Percentiles rank a stretch among this genome's conserved stretches.
Conservation (phyloP, 2,888 invertebrate genomes). For the Tetramorium bicarinatum region DNA sequence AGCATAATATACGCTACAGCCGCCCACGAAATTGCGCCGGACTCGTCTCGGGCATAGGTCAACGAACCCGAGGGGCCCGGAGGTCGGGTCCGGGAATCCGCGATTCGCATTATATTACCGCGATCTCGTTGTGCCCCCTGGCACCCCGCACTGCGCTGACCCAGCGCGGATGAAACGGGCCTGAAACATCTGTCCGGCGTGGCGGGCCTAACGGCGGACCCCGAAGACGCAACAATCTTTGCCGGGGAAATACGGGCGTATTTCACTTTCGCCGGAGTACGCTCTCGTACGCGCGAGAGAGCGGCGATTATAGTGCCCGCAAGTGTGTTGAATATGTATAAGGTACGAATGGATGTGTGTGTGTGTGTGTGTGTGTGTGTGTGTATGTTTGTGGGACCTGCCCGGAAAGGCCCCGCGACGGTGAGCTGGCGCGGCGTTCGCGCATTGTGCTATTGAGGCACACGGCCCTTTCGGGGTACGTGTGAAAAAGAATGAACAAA, state of each 20-base stretch:
- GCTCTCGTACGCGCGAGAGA: not conserved
- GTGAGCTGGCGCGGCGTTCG: conserved; percentile 58
- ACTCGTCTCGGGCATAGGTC: conserved; percentile 54
- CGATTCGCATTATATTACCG: conserved; percentile 54
- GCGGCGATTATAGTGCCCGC: conserved; percentile 25
- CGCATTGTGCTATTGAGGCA: conserved; percentile 75
- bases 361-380: conserved; percentile 10
- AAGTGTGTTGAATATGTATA: conserved; percentile 20
- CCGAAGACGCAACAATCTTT: conserved; percentile 60
- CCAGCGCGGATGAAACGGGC: conserved; percentile 41
- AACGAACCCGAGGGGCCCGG: conserved; percentile 57
- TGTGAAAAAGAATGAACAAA: conserved; percentile 83
- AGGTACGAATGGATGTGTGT: not conserved
- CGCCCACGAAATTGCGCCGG: conserved; percentile 50
- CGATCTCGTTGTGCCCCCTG: conserved; percentile 60
- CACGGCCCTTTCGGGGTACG: conserved; percentile 76
- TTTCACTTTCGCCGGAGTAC: conserved; percentile 42
- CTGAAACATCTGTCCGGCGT: conserved; percentile 66
- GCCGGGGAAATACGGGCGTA: conserved; percentile 36
- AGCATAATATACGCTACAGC: conserved; percentile 27
- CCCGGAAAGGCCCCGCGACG: conserved; percentile 70
- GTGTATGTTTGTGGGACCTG: conserved; percentile 60
- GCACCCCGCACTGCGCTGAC: conserved; percentile 27
- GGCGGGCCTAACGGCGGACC: conserved; percentile 25
- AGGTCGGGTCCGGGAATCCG: conserved; percentile 46